These are phyloP conservation scores for Halictus quadricinctus DNA, from an alignment of 2,888 invertebrate species.

Conservation along the genomic window DNA sequence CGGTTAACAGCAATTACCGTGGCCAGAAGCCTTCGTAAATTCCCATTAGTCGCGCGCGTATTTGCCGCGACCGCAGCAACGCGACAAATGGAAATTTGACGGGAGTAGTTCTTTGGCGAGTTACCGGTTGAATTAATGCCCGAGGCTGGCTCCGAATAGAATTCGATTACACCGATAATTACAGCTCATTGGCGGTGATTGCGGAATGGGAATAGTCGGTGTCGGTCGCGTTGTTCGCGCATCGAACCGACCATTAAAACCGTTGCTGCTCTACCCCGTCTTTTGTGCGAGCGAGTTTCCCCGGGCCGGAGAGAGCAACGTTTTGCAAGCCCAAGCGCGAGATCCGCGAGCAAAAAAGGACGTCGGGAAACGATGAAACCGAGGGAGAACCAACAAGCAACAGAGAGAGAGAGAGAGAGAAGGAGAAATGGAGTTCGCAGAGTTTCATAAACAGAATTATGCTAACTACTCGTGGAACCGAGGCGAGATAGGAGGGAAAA, in stretches of 20 bases:
- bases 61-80: conserved; percentile 35
- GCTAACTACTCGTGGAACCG: conserved; percentile 79
- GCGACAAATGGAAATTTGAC: conserved; percentile 55
- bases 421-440: conserved; percentile 46
- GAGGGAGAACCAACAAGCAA: conserved; percentile 9
- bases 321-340: not conserved
- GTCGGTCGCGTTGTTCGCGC: conserved; percentile 7
- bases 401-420: not conserved
- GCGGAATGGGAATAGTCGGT: conserved; percentile 21
- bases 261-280: conserved; percentile 9
- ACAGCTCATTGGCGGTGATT: conserved; percentile 40
- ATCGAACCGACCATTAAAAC: conserved; percentile 10
- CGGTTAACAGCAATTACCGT: conserved; percentile 34
- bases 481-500: conserved; percentile 64
- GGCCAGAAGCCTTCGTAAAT: conserved; percentile 23
- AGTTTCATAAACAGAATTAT: conserved; percentile 83
- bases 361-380: not conserved
- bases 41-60: conserved; percentile 36
- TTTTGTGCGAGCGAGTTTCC: conserved; percentile 23
- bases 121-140: conserved; percentile 45
- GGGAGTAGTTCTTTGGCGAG: conserved; percentile 44
- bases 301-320: not conserved
- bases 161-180: conserved; percentile 51
- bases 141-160: conserved; percentile 28
- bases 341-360: not conserved